Evolutionary conservation across 1,140 invertebrate genomes (phyloP).

Genomic region (Hyles vespertilio): DNA sequence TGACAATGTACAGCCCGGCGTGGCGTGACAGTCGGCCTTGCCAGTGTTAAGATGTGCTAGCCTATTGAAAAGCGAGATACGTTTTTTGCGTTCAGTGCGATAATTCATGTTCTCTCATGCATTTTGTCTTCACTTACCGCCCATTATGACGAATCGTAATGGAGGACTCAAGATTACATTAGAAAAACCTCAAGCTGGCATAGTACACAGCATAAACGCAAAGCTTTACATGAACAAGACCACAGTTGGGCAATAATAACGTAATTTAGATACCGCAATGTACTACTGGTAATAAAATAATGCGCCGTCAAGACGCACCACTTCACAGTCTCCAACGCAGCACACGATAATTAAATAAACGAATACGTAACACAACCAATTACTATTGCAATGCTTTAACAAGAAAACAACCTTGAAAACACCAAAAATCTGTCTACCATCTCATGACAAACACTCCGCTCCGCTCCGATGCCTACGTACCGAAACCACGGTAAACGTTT

Average conservation of each 20-base stretch:
- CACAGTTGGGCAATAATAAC: conserved; percentile 25
- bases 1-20: too few species aligned
- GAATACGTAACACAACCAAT: conserved; percentile 51
- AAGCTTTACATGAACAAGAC: conserved; percentile 52
- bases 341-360: conserved; percentile 62
- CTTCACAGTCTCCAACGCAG: conserved; percentile 25
- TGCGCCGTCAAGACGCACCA: conserved; percentile 33
- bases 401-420: conserved; percentile 57
- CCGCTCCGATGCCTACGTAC: conserved; percentile 36
- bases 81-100: not conserved
- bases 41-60: too few species aligned
- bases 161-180: conserved; percentile 26
- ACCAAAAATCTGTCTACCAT: conserved; percentile 43
- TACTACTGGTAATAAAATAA: conserved; percentile 17
- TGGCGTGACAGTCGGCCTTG: too few species aligned
- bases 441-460: conserved; percentile 23
- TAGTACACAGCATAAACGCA: conserved; percentile 13
- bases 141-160: conserved; percentile 32
- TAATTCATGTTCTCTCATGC: not conserved
- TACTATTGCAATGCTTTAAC: conserved; percentile 39
- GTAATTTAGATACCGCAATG: conserved; percentile 20
- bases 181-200: conserved; percentile 12
- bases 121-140: conserved; percentile 45
- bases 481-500: conserved; percentile 27
- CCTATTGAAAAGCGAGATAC: too few species aligned